Base-by-base conservation (phyloP, 2,888 invertebrate genomes). In the Pseudanteris insignis region DNA sequence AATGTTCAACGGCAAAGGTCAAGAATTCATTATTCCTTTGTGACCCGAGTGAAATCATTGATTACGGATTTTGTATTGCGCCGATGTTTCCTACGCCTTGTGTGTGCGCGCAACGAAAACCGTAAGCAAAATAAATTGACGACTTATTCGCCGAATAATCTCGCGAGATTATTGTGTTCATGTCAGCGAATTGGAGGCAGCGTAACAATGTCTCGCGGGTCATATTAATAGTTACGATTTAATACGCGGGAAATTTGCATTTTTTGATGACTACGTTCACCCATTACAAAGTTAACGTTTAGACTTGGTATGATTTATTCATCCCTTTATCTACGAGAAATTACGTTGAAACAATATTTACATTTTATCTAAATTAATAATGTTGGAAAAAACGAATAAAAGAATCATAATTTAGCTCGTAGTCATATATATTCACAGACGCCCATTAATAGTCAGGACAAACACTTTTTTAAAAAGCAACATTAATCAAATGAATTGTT, bases 171-270 rank as follows among this genome's bases (percentile, higher is more conserved):
- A 26, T 37, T 28, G 38, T 14, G 10, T 0, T 38, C 38, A 38
- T 46, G 46, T 46, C 46, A 32, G 37, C 13, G 38, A 44, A 38
- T 38, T 32, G 46, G 36, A 44, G 46, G 21, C 29, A 11, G 8
- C n/a, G 7, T 25, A 38, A 32, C 29, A 30, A 14, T 14, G 32
- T 54, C 54, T 46, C 54, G 21, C 26, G 54, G 38, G 54, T 44
- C 30, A 18, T 21, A 46, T 54, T 38, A 53, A 53, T 26, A 15
- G 53, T 53, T 53, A 30, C 29, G 36, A 53, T 53, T 43, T 21
- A 34, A 47, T 47, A 34, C 28, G 46, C 28, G 0, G 1, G n/a
- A 26, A 28, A 51, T 51, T 53, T 53, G 36, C 51, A 43, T 53
- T 43, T 53, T 53, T 53, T 34, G 29, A 41, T 51, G 21, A 13